Base-by-base conservation (phyloP, 2,888 invertebrate species). In the Plebejus anna region DNA sequence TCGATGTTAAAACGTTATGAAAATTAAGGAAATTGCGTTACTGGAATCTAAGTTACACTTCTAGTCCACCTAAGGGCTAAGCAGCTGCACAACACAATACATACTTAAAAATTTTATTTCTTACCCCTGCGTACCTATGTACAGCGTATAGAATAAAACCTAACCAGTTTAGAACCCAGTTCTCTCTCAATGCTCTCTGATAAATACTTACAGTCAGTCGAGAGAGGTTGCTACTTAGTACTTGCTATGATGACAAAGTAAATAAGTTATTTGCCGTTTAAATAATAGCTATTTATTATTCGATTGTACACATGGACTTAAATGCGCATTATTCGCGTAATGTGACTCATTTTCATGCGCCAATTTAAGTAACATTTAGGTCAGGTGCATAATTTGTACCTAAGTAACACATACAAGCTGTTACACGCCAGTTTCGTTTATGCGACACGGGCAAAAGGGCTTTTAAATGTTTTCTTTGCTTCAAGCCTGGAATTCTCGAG, bases 261-360 rank as follows among this genome's bases (percentile, higher is more conserved):
- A 55, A 55, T 55, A 55, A 16, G 13, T 16, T 51, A 51, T 11
- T 51, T 51, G 51, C 13, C 11, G 51, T 51, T 51, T 16, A 51
- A 51, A 51, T 51, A 16, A 51, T 51, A 55, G 55, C 4, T 4
- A 55, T 55, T 55, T 61, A 11, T 28, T 61, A 9, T 61, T 61
- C 61, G 61, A 61, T 28, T 61, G 22, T 61, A 61, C 28, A 61
- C 7, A 28, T 42, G 36, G 22, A 9, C 47, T 42, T 47, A 71
- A 36, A 42, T 71, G 11, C n/a, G 42, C 22, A 38, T 42, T 71
- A 22, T 42, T 42, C 22, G 47, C 22, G 42, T 42, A 42, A 22
- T 22, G 47, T 71, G 71, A 22, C 71, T 71, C 71, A 71, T 71
- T 71, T 71, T 42, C 42, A 71, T 38, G 71, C 71, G 42, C 71